These are phyloP conservation scores for Cactoblastis cactorum DNA, from an alignment of 2,888 invertebrate species.

Conservation along the genomic window DNA sequence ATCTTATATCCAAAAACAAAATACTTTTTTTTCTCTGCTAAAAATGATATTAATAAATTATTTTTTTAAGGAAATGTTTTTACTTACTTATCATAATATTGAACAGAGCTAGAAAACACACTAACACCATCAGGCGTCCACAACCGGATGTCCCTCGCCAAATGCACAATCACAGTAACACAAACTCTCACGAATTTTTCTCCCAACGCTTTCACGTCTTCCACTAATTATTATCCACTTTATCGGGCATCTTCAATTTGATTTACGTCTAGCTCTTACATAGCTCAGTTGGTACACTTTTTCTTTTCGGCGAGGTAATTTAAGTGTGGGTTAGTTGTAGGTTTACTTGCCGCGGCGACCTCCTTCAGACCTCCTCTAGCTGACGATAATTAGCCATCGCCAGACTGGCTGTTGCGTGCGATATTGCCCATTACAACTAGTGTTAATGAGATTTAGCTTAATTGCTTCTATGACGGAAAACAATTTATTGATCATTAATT, in stretches of 20 bases:
- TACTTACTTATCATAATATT: not conserved
- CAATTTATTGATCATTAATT: constrained; percentile 33
- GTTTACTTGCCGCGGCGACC: constrained; percentile 39
- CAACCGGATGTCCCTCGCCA: constrained; percentile 71
- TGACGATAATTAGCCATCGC: constrained; percentile 31
- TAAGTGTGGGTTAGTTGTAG: constrained; percentile 46
- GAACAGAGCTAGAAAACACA: not conserved
- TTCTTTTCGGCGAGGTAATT: constrained; percentile 69
- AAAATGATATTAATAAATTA: too few relatives aligned
- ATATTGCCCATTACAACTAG: constrained; percentile 33
- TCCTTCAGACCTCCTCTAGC: constrained; percentile 29
- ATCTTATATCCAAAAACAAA: too few relatives aligned
- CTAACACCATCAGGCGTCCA: constrained; percentile 26
- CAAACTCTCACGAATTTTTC: constrained; percentile 78
- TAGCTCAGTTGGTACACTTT: constrained; percentile 75
- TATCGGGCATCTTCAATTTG: constrained; percentile 79
- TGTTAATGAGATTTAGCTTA: constrained; percentile 41
- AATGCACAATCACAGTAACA: constrained; percentile 76
- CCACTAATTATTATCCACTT: constrained; percentile 80
- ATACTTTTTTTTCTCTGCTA: too few relatives aligned
- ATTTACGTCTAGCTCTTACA: constrained; percentile 75
- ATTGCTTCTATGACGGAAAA: constrained; percentile 31
- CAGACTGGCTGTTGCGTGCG: constrained; percentile 29
- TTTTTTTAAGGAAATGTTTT: too few relatives aligned
- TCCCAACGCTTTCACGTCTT: constrained; percentile 78